Conservation (phyloP, 2,888 invertebrate genomes). For the Nephrotoma guestfalica region DNA sequence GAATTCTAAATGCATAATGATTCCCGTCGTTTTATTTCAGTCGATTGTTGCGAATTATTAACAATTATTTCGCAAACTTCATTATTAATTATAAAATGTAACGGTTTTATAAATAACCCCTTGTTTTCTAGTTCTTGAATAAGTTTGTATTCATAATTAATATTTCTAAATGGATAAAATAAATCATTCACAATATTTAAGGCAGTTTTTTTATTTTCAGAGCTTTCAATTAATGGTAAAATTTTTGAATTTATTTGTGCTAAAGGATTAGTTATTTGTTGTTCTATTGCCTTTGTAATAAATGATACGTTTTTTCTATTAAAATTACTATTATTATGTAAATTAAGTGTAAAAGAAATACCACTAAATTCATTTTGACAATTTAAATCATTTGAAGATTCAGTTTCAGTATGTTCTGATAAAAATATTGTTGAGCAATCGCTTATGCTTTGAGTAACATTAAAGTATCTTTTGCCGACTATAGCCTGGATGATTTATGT, state of each 20-base stretch:
- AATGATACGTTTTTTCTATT: neutral
- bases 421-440: neutral
- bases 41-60: slow-evolving; percentile 10
- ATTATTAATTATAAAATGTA: slow-evolving; percentile 6
- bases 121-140: neutral
- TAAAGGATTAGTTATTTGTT: neutral
- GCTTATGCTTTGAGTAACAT: neutral
- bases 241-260: neutral
- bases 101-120: slow-evolving; percentile 10
- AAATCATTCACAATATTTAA: neutral
- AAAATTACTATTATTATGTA: neutral
- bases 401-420: neutral
- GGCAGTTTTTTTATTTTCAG: neutral
- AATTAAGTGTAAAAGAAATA: no score
- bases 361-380: no score
- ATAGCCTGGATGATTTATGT: no score
- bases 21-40: slow-evolving; percentile 10
- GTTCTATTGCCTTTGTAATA: neutral
- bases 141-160: neutral
- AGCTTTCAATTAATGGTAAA: neutral
- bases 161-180: neutral
- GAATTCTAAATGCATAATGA: slow-evolving; percentile 12
- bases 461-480: no score
- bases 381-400: neutral
- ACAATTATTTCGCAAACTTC: no score